phyloP scores from a whole-genome alignment of 2,888 invertebrate species.

The Scelioninae gen. 1 region DNA sequence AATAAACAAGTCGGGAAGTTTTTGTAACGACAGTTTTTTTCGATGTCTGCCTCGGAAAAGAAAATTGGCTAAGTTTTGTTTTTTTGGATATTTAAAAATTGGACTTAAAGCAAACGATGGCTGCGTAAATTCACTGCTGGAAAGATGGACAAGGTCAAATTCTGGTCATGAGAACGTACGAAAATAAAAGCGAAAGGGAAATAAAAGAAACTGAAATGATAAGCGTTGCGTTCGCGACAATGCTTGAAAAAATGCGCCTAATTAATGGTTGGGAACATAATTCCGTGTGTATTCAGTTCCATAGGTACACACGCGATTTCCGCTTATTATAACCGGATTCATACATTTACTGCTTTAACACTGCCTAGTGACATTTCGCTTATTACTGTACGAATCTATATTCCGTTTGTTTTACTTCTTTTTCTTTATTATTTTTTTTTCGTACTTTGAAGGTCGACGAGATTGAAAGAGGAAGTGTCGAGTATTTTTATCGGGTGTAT shows the following conservation, averaged over 20 bases:
- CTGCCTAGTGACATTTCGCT: conserved; percentile 56
- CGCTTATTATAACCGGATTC: conserved; percentile 63
- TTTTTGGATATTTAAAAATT: no score
- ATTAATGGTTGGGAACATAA: conserved; percentile 55
- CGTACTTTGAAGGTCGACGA: conserved; percentile 22
- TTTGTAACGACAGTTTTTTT: no score
- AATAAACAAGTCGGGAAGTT: conserved; percentile 27
- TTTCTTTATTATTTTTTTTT: conserved; percentile 14
- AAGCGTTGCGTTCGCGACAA: conserved; percentile 40
- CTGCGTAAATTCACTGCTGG: no score
- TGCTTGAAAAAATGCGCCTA: conserved; percentile 47
- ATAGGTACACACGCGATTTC: conserved; percentile 59
- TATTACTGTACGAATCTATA: conserved; percentile 15
- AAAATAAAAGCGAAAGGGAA: conserved; percentile 43
- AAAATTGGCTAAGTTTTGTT: no score
- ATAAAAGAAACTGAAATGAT: conserved; percentile 34
- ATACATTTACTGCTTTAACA: conserved; percentile 53
- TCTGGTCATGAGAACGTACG: conserved; percentile 56
- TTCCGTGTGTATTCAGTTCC: conserved; percentile 28
- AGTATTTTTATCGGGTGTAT: conserved; percentile 3
- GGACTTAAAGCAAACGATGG: no score
- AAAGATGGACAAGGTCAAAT: conserved; percentile 55
- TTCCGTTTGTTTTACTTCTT: not conserved
- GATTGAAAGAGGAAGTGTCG: conserved; percentile 28
- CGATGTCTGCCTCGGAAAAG: no score